Base-by-base conservation (phyloP, 2,113 vertebrate genomes). In the Dicentrarchus labrax region DNA sequence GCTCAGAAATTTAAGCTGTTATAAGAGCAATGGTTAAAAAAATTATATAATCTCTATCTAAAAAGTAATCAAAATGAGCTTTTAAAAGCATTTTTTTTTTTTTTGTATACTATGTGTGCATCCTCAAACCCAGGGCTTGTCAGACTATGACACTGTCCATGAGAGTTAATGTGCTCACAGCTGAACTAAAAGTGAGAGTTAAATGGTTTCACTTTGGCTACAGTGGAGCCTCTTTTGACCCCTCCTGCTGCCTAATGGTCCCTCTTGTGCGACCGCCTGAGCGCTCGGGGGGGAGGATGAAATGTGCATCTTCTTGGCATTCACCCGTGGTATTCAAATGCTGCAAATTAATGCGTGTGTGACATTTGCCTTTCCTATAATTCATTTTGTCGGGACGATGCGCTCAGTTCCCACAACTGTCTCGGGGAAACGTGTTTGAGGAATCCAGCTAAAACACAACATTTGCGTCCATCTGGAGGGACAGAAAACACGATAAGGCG, bases 41-140 rank as follows among this genome's bases (percentile, higher is more conserved):
- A 83, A 77, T 4, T 4, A 45, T 88, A 83, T 89, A 83, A 91
- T 89, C 86, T 56, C n/a, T 76, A 51, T 72, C 59, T 69, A 45
- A 65, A 78, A 59, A 51, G 66, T 88, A 88, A 89, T 83, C 75
- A 92, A 86, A 74, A 70, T 73, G 61, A 89, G 83, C 81, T 74
- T 83, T 88, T 81, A 86, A 81, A 87, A 66, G 72, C 59, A 41
- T 84, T 76, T 75, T 62, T 71, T 64, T 71, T 62, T 43, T 43
- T 45, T 2, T 45, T 45, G 11, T 47, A 62, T 81, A 50, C 72
- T 64, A n/a, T 74, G 3, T 65, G 38, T 22, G 16, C 9, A 30
- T 75, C 61, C 76, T 22, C 41, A 30, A 22, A 65, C 38, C 17
- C 66, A 8, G 21, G 71, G 70, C 36, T 48, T 21, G 19, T 48